Percentiles rank a stretch among this genome's conserved stretches.
These are phyloP conservation scores for Sitophilus oryzae DNA, from an alignment of 1,140 invertebrate species.

Conservation along the genomic window DNA sequence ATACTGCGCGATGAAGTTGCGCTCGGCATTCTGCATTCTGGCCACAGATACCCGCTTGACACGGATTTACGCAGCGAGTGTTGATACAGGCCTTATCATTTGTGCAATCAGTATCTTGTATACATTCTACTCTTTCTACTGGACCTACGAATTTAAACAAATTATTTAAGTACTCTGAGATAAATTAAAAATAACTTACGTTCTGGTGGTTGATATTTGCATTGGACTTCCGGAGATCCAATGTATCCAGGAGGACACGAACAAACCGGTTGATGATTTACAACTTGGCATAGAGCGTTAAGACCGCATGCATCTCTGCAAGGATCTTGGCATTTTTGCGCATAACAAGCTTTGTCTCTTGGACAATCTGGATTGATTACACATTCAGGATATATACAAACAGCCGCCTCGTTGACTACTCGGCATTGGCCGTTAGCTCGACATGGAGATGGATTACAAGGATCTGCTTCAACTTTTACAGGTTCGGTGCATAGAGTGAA, in stretches of 20 bases:
- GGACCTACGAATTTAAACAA: slow-evolving; percentile 27
- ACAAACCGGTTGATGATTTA: slow-evolving; percentile 77
- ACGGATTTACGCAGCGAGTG: slow-evolving; percentile 71
- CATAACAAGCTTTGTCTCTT: slow-evolving; percentile 71
- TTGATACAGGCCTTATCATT: slow-evolving; percentile 80
- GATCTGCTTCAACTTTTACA: slow-evolving; percentile 49
- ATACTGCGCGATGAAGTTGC: slow-evolving; percentile 74
- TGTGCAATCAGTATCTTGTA: slow-evolving; percentile 71
- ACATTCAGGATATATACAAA: slow-evolving; percentile 80
- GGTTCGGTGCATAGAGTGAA: slow-evolving; percentile 60
- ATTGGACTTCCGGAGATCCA: slow-evolving; percentile 74
- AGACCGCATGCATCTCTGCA: slow-evolving; percentile 75
- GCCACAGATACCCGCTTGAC: slow-evolving; percentile 61
- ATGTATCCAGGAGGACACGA: slow-evolving; percentile 71
- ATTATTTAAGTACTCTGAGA: too few species aligned
- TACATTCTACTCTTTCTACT: slow-evolving; percentile 69
- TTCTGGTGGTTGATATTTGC: slow-evolving; percentile 47
- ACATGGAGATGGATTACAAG: slow-evolving; percentile 77
- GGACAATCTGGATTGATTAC: slow-evolving; percentile 79
- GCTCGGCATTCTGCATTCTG: slow-evolving; percentile 75
- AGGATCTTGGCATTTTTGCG: slow-evolving; percentile 74
- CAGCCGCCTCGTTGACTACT: slow-evolving; percentile 60
- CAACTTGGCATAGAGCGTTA: slow-evolving; percentile 75
- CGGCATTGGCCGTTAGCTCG: slow-evolving; percentile 72
- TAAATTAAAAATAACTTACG: slow-evolving; percentile 17